Percentiles rank a stretch among this genome's conserved stretches.
Conservation (phyloP, 64 coral and sea anemone genomes). For the Stichodactyla helianthus region DNA sequence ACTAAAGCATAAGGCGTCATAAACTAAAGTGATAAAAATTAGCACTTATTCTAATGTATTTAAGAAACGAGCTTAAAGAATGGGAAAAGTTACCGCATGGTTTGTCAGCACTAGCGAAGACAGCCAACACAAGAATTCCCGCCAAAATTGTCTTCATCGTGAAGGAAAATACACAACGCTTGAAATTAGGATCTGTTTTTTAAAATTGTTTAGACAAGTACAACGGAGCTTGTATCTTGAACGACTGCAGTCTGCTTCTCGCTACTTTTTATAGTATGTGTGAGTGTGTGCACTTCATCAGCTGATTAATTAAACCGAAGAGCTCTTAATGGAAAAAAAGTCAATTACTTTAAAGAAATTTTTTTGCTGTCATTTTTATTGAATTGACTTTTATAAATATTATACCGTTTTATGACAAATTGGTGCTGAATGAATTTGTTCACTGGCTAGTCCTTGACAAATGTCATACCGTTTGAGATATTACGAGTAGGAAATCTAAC, state of each 20-base stretch:
- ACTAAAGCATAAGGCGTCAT: no score
- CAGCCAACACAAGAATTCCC: background rate
- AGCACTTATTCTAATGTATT: no score
- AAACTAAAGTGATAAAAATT: no score
- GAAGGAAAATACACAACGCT: background rate
- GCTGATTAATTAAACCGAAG: background rate
- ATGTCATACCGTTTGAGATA: no score
- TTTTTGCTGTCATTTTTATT: background rate
- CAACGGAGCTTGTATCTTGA: background rate
- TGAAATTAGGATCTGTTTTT: no score
- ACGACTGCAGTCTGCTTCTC: background rate
- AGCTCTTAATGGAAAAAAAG: background rate
- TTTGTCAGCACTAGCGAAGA: background rate
- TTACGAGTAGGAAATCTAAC: no score
- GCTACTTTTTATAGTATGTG: background rate
- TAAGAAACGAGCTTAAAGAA: no score
- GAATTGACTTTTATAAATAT: background rate
- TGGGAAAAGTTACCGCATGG: background rate
- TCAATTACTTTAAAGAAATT: background rate
- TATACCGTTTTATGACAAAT: no score
- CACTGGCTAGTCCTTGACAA: no score
- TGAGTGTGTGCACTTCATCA: background rate
- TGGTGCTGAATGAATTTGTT: no score
- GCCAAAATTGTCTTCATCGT: constrained; percentile 13
- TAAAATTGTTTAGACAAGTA: no score